A percentile compares a stretch with the other conserved stretches of the same genome.
These are phyloP conservation scores for Microdon myrmicae DNA, from an alignment of 2,888 invertebrate species.

Conservation along the genomic window DNA sequence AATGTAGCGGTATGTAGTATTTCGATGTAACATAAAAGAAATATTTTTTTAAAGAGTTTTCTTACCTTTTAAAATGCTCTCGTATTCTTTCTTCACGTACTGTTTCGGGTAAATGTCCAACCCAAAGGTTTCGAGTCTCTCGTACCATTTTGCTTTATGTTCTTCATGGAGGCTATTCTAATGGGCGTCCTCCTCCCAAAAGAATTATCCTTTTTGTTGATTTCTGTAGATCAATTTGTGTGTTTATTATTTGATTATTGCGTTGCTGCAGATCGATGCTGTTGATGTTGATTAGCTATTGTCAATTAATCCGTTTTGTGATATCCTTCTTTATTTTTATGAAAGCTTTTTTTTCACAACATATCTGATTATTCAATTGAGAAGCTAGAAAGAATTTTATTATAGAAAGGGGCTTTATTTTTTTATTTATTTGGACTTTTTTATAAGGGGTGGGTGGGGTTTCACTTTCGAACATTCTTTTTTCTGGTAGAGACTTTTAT, in stretches of 20 bases:
- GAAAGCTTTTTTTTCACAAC: too few species aligned
- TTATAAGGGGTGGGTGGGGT: too few species aligned
- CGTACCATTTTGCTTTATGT: slow-evolving; percentile 99
- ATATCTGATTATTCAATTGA: too few species aligned
- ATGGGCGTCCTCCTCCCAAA: slow-evolving; percentile 60
- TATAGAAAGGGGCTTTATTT: too few species aligned
- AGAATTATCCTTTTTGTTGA: slow-evolving; percentile 39
- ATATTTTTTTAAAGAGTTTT: too few species aligned
- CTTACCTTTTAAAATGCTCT: slow-evolving; percentile 97
- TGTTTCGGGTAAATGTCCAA: slow-evolving; percentile 99
- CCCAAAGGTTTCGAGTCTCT: slow-evolving; percentile 99
- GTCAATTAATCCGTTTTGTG: slow-evolving; percentile 35
- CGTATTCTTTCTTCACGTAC: slow-evolving; percentile 96
- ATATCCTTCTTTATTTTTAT: too few species aligned
- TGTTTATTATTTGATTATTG: slow-evolving; percentile 2
- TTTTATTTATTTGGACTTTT: too few species aligned
- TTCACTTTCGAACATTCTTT: too few species aligned
- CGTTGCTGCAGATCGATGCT: slow-evolving; percentile 2
- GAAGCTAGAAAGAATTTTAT: too few species aligned
- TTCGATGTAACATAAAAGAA: too few species aligned
- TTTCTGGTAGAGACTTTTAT: too few species aligned
- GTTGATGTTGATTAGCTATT: slow-evolving; percentile 24
- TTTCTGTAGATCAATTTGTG: slow-evolving; percentile 19
- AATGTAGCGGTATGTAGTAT: too few species aligned
- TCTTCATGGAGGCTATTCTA: slow-evolving; percentile 76